These are phyloP conservation scores for Tinea trinotella DNA, from an alignment of 2,888 invertebrate genomes.

Conservation along the genomic window DNA sequence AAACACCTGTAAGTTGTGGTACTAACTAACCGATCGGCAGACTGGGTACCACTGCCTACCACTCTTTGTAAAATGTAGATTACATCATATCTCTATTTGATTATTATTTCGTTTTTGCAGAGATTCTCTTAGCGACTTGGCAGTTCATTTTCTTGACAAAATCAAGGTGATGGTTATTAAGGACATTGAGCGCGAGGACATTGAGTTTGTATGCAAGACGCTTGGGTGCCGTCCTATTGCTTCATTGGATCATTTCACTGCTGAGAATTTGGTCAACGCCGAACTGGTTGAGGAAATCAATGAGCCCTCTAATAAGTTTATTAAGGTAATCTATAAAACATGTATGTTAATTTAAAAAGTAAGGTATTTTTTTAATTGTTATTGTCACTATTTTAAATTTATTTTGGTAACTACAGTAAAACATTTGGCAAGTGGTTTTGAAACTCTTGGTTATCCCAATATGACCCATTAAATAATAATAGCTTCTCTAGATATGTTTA, in stretches of 20 bases:
- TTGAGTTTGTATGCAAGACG: constrained; percentile 97
- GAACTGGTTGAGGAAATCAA: constrained; percentile 95
- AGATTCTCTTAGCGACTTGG: constrained; percentile 97
- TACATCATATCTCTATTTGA: background rate
- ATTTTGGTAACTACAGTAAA: too few relatives aligned
- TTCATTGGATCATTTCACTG: constrained; percentile 96
- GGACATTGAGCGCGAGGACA: constrained; percentile 98
- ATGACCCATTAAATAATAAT: too few relatives aligned
- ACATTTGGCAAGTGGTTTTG: too few relatives aligned
- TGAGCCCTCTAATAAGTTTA: constrained; percentile 90
- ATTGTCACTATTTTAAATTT: too few relatives aligned
- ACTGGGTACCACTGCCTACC: too few relatives aligned
- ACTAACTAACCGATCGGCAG: too few relatives aligned
- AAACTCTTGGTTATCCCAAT: too few relatives aligned
- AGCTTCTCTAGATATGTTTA: too few relatives aligned
- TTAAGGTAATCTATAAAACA: constrained; percentile 88
- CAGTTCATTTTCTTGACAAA: constrained; percentile 98
- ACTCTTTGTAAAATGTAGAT: too few relatives aligned
- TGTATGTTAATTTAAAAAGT: too few relatives aligned
- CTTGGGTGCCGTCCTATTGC: constrained; percentile 96
- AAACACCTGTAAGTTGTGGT: too few relatives aligned
- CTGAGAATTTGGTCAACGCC: constrained; percentile 92
- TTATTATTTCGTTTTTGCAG: constrained; percentile 50
- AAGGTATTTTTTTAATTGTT: too few relatives aligned
- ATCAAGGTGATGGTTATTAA: constrained; percentile 99